These are phyloP conservation scores for Chiridota heheva DNA, from an alignment of 35 echinoderm and acorn worm genomes.

Conservation along the genomic window DNA sequence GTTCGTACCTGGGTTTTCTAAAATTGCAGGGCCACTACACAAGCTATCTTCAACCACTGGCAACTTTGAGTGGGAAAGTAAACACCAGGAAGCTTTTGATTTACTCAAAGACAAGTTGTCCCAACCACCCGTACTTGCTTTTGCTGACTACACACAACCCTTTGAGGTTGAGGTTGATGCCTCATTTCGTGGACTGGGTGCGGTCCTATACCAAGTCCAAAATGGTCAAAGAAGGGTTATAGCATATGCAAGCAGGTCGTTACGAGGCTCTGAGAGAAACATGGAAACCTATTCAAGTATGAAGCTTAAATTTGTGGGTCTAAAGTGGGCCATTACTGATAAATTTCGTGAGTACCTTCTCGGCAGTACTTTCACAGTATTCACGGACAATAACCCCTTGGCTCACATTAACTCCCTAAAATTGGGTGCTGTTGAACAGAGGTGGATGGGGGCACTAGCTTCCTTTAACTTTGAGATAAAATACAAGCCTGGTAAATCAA, in stretches of 20 bases:
- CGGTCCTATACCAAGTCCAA: constrained; percentile 7
- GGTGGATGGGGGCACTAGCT: constrained; percentile 19
- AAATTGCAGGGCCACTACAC: constrained; percentile 41
- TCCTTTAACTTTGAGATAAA: constrained; percentile 47
- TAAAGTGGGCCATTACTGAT: background rate
- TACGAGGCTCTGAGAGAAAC: constrained; percentile 19
- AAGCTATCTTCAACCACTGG: background rate
- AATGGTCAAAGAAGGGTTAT: background rate
- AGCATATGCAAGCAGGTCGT: constrained; percentile 31
- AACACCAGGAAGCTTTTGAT: background rate
- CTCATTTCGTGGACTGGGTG: constrained; percentile 6
- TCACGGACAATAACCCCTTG: constrained; percentile 29
- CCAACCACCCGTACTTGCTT: constrained; percentile 28
- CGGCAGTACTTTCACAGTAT: too few species aligned
- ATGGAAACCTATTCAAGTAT: constrained; percentile 31
- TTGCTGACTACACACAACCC: constrained; percentile 20
- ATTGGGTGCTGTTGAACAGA: constrained; percentile 21
- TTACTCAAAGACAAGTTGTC: background rate
- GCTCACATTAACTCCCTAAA: background rate
- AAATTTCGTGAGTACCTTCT: background rate
- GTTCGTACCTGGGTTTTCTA: constrained; percentile 43
- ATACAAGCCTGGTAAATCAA: constrained; percentile 28
- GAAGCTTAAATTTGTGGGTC: background rate
- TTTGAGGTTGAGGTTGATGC: constrained; percentile 43
- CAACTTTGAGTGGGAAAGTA: background rate